Conservation (phyloP, 2,113 vertebrate genomes). For the Carlito syrichta region DNA sequence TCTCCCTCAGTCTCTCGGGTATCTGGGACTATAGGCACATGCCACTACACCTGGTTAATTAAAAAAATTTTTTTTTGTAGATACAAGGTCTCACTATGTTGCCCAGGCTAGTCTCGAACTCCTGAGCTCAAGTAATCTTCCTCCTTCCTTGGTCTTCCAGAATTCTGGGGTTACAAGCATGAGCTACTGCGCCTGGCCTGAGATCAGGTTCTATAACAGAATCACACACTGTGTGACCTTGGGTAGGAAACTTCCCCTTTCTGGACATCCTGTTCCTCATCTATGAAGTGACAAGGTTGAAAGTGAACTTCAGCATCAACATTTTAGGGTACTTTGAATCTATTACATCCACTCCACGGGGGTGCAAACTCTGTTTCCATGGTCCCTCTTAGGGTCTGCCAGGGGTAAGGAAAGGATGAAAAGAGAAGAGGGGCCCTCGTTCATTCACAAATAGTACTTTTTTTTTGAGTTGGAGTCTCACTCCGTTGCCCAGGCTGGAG, state of each 20-base stretch:
- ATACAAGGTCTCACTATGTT: no score
- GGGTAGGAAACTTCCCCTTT: neutral
- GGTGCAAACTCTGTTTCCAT: neutral
- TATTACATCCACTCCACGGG: neutral
- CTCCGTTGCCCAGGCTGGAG: no score
- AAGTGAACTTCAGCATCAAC: neutral
- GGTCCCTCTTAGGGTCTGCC: neutral
- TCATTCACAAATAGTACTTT: neutral
- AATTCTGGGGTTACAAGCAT: no score
- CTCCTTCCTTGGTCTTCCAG: no score
- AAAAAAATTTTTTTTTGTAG: no score
- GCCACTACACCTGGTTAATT: no score
- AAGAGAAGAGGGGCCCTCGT: neutral
- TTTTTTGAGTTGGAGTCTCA: no score
- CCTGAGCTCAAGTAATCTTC: no score
- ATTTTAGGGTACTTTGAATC: neutral
- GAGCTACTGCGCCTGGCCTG: no score
- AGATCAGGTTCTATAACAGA: neutral
- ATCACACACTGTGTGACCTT: neutral
- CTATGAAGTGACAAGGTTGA: neutral
- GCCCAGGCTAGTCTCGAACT: no score
- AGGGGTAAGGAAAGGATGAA: neutral
- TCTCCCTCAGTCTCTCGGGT: no score
- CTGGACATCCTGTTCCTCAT: neutral
- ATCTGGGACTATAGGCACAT: no score